Base-by-base conservation (phyloP, 2,888 invertebrate species). In the Pyrgus malvae region DNA sequence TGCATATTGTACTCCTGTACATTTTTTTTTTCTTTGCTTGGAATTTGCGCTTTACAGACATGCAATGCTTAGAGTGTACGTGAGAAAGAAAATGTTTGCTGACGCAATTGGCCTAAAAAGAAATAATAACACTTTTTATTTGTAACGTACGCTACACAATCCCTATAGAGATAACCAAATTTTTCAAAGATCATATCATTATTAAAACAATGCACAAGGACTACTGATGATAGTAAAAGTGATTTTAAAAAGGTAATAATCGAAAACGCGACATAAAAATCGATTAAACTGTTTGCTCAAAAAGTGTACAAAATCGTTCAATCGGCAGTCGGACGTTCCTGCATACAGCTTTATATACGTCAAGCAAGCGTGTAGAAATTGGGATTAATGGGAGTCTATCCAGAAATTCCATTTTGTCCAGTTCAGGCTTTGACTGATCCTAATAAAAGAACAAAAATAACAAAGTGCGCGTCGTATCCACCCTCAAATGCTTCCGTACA, bases 1-100 rank as follows among this genome's bases (percentile, higher is more conserved):
- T n/a, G n/a, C n/a, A n/a, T n/a, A n/a, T 59, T 64, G 59, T 48
- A 55, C 61, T 48, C 16, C 11, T 48, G 48, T 27, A 14, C 12
- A 33, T 31, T 16, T 23, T 25, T 48, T 37, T 48, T 29, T 17
- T 31, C 11, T 9, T 21, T 21, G 17, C 17, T 27, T 17, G 9
- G 4, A 44, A 42, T 17, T 19, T 37, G 17, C 2, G 5, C 11
- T 17, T 29, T 29, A 29, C 29, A 29, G 2, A 4, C 9, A n/a
- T 1, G 11, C 4, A 2, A n/a, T n/a, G n/a, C n/a, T n/a, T n/a
- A n/a, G n/a, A n/a, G n/a, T n/a, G n/a, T n/a, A n/a, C n/a, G n/a
- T n/a, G n/a, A n/a, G n/a, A n/a, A n/a, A n/a, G n/a, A n/a, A n/a
- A n/a, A n/a, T n/a, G n/a, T n/a, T n/a, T n/a, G n/a, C n/a, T n/a